Evolutionary conservation across 2,888 invertebrate genomes (phyloP).

Genomic region (Lacanobia wlatinum): DNA sequence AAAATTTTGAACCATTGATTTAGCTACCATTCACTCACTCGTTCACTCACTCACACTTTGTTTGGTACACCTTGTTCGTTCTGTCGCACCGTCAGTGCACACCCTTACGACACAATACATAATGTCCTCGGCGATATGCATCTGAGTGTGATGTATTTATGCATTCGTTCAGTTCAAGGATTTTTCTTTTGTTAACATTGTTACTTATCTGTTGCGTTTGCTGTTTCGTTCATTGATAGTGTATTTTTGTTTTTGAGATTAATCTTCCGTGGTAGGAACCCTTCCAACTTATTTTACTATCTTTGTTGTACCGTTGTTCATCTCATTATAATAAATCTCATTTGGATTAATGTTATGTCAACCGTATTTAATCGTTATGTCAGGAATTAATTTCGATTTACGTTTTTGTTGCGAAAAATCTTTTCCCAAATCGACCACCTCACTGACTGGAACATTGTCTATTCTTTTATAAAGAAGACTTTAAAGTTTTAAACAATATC

Average conservation of each 20-base stretch:
- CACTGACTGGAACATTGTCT: not conserved
- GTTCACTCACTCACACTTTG: no score
- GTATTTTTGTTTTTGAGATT: slow-evolving; percentile 1
- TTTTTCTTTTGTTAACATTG: slow-evolving; percentile 59
- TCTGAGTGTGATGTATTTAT: slow-evolving; percentile 62
- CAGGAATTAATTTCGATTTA: not conserved
- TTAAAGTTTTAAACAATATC: not conserved
- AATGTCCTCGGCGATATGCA: slow-evolving; percentile 64
- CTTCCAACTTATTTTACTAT: not conserved
- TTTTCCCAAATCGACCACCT: not conserved
- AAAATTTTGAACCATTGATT: not conserved
- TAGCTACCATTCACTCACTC: no score
- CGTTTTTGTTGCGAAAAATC: not conserved
- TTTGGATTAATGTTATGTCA: not conserved
- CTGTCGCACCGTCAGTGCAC: slow-evolving; percentile 42
- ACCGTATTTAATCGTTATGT: not conserved
- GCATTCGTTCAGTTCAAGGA: slow-evolving; percentile 60
- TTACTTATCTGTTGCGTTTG: slow-evolving; percentile 30
- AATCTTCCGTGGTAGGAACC: not conserved
- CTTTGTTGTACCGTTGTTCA: not conserved
- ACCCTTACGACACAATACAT: slow-evolving; percentile 60
- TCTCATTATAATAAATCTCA: not conserved
- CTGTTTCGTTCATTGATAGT: slow-evolving; percentile 35
- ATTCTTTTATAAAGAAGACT: not conserved
- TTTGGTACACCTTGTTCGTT: not conserved